Evolutionary conservation across 2,113 vertebrate species (phyloP).

Genomic region (Picathartes gymnocephalus): DNA sequence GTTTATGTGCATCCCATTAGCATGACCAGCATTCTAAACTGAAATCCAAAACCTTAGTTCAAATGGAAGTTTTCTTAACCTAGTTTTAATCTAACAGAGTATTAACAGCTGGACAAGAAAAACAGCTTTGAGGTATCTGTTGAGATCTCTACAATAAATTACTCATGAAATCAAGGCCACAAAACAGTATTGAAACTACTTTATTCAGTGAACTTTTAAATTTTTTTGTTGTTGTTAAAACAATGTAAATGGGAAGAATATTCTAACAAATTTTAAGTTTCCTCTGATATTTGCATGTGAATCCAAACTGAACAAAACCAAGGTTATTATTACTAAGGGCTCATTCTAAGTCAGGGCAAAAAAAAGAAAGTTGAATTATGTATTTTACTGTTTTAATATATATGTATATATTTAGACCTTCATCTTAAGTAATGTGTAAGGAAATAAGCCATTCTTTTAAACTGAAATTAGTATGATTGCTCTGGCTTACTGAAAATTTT

Average conservation of each 20-base stretch:
- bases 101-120: neutral
- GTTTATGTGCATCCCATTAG: neutral
- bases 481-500: neutral
- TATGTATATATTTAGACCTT: conserved; percentile 1
- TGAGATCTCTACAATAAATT: neutral
- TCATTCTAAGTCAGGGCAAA: neutral
- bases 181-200: neutral
- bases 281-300: neutral
- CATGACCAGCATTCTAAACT: neutral
- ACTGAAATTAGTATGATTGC: neutral
- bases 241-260: neutral
- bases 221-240: neutral
- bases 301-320: neutral
- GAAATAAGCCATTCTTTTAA: conserved; percentile 16
- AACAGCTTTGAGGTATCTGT: neutral
- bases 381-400: conserved; percentile 20
- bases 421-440: neutral
- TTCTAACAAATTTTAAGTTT: neutral
- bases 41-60: neutral
- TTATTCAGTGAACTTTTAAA: neutral
- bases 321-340: neutral
- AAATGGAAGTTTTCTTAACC: neutral
- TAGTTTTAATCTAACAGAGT: neutral
- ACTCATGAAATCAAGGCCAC: neutral
- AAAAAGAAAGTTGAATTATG: neutral